Evolutionary conservation across 2,797 vertebrate species (phyloP).

Genomic region (Macropus fuliginosus): DNA sequence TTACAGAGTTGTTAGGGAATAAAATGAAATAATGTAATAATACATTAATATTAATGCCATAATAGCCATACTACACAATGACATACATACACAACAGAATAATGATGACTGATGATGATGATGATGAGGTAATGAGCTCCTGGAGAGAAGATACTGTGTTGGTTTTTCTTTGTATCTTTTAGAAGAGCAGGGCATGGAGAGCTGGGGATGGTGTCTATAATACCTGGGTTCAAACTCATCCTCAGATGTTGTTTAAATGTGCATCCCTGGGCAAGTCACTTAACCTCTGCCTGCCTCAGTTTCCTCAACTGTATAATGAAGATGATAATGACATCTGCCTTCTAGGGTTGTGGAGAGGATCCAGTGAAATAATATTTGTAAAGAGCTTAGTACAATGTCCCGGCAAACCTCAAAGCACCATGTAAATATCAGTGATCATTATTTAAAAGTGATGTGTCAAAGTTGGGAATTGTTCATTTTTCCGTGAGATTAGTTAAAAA

Average conservation of each 20-base stretch:
- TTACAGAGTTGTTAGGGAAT: neutral
- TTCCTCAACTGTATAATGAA: neutral
- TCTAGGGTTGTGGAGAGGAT: neutral
- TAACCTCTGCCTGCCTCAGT: neutral
- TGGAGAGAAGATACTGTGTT: neutral
- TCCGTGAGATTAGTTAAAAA: neutral
- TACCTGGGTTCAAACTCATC: neutral
- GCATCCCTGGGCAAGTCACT: neutral
- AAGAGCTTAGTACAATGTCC: neutral
- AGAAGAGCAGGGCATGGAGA: neutral
- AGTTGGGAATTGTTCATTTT: neutral
- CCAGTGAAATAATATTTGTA: neutral
- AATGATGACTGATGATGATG: neutral
- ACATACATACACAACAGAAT: neutral
- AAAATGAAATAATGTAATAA: neutral
- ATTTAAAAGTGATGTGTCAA: slow-evolving; percentile 27
- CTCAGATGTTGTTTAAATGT: neutral
- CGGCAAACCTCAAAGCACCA: neutral
- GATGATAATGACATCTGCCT: neutral
- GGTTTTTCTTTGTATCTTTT: neutral
- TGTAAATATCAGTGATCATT: neutral
- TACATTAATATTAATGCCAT: neutral
- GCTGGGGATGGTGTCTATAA: neutral
- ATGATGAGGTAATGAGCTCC: neutral
- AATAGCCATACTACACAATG: neutral